Conservation (phyloP, 1,140 invertebrate species). For the Bombus breviceps region DNA sequence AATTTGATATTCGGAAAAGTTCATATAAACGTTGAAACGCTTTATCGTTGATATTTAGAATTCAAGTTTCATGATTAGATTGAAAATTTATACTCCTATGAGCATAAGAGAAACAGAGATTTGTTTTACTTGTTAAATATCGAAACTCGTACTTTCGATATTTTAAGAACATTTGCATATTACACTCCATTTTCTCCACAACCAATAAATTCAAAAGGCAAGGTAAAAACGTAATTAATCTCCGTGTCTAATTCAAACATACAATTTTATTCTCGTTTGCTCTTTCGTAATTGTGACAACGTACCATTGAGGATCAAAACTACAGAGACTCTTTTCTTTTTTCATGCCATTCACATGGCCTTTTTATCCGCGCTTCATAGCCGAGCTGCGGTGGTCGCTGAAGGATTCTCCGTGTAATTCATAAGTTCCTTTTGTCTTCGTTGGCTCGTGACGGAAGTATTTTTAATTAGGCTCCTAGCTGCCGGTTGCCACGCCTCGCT, state of each 20-base stretch:
- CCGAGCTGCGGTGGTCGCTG: neutral
- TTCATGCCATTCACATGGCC: neutral
- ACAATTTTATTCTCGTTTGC: neutral
- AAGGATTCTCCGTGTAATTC: constrained; percentile 47
- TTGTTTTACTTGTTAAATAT: too few relatives aligned
- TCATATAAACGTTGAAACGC: neutral
- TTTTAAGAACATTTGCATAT: too few relatives aligned
- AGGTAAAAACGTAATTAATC: neutral
- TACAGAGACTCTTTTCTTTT: constrained; percentile 1
- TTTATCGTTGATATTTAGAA: neutral
- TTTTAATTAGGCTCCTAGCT: constrained; percentile 63
- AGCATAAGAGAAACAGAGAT: too few relatives aligned
- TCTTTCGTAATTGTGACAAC: neutral
- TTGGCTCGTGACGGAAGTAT: constrained; percentile 55
- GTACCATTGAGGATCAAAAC: neutral
- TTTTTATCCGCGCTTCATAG: neutral
- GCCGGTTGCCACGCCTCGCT: constrained; percentile 3
- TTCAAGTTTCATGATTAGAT: neutral
- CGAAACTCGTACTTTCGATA: too few relatives aligned
- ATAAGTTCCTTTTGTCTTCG: constrained; percentile 57
- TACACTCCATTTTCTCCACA: too few relatives aligned
- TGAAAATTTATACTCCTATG: too few relatives aligned
- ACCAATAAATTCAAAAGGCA: too few relatives aligned
- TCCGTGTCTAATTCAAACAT: neutral
- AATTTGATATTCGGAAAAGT: neutral